phyloP scores from a whole-genome alignment of 2,113 vertebrate genomes.

The Caloenas nicobarica region DNA sequence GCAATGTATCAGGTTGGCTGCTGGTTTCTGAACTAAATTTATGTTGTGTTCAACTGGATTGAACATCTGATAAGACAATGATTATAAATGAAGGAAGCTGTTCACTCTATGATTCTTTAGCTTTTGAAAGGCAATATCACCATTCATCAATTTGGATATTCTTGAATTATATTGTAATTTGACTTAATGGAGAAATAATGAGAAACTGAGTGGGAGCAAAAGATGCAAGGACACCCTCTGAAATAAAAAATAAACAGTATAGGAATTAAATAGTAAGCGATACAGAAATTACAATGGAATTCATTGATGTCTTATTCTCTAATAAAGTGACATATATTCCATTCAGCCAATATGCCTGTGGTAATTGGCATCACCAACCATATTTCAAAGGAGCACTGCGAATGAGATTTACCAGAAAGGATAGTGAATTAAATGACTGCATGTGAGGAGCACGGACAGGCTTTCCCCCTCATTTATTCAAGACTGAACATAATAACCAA shows the following conservation, averaged over 20 bases:
- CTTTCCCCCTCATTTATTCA: conserved; percentile 55
- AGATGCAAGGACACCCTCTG: background rate
- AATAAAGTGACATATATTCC: conserved; percentile 23
- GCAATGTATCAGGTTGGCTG: background rate
- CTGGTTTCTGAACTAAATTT: background rate
- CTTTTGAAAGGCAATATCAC: background rate
- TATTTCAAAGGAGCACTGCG: conserved; percentile 18
- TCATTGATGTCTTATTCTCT: background rate
- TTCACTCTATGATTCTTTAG: background rate
- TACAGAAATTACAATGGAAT: background rate
- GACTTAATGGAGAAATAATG: conserved; percentile 24
- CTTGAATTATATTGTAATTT: conserved; percentile 12
- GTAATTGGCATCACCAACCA: conserved; percentile 29
- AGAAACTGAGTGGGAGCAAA: conserved; percentile 19
- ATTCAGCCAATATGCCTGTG: background rate
- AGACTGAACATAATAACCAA: conserved; percentile 48
- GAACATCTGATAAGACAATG: background rate
- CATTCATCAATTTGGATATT: conserved; percentile 2
- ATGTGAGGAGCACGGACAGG: conserved; percentile 17
- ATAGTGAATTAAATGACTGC: conserved; percentile 46
- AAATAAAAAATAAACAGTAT: conserved; percentile 4
- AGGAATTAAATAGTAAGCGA: background rate
- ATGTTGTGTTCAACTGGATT: background rate
- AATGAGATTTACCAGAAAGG: conserved; percentile 22
- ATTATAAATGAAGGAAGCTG: background rate